These are phyloP conservation scores for Benthosema pterotum DNA, from an alignment of 2,797 vertebrate genomes.

Conservation along the genomic window DNA sequence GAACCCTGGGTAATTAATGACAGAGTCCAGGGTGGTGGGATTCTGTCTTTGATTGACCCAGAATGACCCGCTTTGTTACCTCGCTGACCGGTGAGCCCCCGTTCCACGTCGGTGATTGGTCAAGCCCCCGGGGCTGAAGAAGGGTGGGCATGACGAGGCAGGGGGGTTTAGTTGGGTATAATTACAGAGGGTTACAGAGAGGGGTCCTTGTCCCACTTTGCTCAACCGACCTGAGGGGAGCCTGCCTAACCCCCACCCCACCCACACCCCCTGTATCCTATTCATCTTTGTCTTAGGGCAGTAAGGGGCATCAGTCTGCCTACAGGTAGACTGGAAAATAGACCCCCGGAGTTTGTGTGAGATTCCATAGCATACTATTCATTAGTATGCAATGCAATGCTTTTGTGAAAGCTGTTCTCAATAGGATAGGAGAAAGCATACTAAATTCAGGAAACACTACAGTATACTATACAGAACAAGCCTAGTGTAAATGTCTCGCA, in stretches of 20 bases:
- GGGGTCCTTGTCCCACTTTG: conserved; percentile 62
- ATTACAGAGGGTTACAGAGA: conserved; percentile 66
- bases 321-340: not conserved
- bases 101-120: conserved; percentile 56
- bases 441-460: too few species aligned
- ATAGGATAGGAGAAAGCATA: too few species aligned
- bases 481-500: too few species aligned
- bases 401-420: too few species aligned
- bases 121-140: conserved; percentile 54
- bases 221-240: conserved; percentile 49
- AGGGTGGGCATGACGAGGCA: conserved; percentile 55
- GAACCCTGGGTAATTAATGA: conserved; percentile 74
- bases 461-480: too few species aligned
- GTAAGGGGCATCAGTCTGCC: conserved; percentile 49
- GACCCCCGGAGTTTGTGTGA: not conserved
- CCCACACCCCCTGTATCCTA: not conserved
- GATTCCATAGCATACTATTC: not conserved
- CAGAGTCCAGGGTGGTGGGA: conserved; percentile 61
- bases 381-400: too few species aligned
- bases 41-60: conserved; percentile 73
- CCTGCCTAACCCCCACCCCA: conserved; percentile 7
- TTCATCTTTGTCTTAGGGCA: conserved; percentile 29
- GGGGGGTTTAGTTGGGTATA: conserved; percentile 60
- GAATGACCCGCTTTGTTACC: conserved; percentile 70
- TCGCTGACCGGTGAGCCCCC: conserved; percentile 47